Percentiles rank a stretch among this genome's conserved stretches.
phyloP scores from a whole-genome alignment of 2,797 vertebrate species.

The Holocentrus rufus region DNA sequence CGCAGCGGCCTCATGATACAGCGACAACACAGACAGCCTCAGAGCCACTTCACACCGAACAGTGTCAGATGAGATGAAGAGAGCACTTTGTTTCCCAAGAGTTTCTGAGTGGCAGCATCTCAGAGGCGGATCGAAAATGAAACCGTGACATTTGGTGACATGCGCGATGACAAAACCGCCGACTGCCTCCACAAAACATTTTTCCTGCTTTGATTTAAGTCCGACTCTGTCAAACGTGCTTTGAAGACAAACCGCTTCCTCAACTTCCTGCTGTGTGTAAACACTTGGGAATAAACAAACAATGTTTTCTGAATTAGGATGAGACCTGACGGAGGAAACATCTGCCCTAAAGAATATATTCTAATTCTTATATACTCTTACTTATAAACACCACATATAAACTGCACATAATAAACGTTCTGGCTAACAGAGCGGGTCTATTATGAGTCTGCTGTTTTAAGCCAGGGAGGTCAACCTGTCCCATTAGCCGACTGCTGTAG shows the following conservation, averaged over 20 bases:
- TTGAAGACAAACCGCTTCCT: background rate
- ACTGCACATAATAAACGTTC: too few species aligned
- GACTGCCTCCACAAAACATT: background rate
- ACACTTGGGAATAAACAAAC: background rate
- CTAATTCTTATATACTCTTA: too few species aligned
- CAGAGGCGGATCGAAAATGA: slow-evolving; percentile 20
- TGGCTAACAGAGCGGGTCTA: too few species aligned
- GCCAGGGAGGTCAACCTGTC: background rate
- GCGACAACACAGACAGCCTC: background rate
- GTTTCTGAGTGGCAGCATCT: slow-evolving; percentile 12
- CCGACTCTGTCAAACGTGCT: background rate
- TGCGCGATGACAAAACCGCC: slow-evolving; percentile 21
- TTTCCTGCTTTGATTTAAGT: background rate
- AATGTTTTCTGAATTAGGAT: background rate
- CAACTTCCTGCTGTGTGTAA: background rate
- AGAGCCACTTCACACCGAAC: slow-evolving; percentile 35
- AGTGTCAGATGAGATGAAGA: background rate
- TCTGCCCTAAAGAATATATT: too few species aligned
- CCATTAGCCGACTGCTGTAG: background rate
- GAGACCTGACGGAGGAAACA: background rate
- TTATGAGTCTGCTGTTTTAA: background rate
- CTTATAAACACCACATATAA: too few species aligned
- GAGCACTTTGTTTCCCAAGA: slow-evolving; percentile 5
- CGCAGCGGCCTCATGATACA: background rate
- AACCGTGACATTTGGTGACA: slow-evolving; percentile 38